Evolutionary conservation across 2,888 invertebrate species (phyloP), one percentile per base, ranked within the genome.

Genomic region (Eilema sororculum): DNA sequence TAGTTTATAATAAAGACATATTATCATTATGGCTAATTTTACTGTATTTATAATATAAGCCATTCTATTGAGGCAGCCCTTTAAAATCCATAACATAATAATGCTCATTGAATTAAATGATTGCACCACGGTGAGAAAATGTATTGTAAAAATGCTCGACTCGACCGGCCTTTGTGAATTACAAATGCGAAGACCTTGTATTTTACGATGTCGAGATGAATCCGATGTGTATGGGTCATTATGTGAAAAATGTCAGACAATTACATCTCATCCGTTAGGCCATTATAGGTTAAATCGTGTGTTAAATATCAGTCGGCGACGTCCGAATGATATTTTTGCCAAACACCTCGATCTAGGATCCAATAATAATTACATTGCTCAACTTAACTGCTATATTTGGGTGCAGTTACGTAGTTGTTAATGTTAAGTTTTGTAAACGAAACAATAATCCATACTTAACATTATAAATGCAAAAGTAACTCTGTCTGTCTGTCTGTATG

Each of bases 181-280:
- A 76, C 76, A 73, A 68, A 69, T 52, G 60, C 52, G 28, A 65
- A 72, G 76, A 68, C 81, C 81, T 82, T 79, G 81, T 61, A 25
- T 71, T 74, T 78, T 78, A 81, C 64, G 78, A 78, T 61, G 69
- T 57, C 69, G 69, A 78, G 78, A 78, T 69, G 74, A 69, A 68
- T 69, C 71, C 74, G 73, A 74, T 69, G 73, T 66, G 62, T 66
- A 71, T 52, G 59, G 73, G 62, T 71, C 71, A 82, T 83, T 80
- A 80, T 37, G 59, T 62, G 74, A 82, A 80, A 83, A 83, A 83
- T 82, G 80, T 75, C 82, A 80, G 84, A 82, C 80, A 77, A 80
- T 82, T 81, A 83, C 77, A 71, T 69, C 33, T 75, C 20, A 33
- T 16, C 46, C 37, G 58, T 76, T 79, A 67, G 70, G 58, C 69